A percentile compares a stretch with the other conserved stretches of the same genome.
These are phyloP conservation scores for Zootoca vivipara DNA, from an alignment of 2,113 vertebrate species.

Conservation along the genomic window DNA sequence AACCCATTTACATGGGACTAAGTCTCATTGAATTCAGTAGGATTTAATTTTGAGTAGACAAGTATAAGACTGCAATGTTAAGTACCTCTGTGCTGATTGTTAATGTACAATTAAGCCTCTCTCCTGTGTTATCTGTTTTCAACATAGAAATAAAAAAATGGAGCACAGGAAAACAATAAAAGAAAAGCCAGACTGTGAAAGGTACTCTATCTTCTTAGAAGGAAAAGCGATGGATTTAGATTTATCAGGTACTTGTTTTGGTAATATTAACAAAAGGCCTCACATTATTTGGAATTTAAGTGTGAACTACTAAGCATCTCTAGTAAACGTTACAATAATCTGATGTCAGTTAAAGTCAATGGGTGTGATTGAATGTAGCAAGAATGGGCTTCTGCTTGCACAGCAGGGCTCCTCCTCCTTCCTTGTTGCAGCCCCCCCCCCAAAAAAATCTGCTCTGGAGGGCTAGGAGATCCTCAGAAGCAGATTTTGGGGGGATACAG, in stretches of 20 bases:
- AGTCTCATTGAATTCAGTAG: neutral
- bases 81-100: neutral
- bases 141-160: constrained; percentile 60
- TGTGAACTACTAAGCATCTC: neutral
- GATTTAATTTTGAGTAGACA: neutral
- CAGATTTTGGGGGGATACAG: too few relatives aligned
- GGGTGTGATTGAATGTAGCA: neutral
- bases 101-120: constrained; percentile 10
- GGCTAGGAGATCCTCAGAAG: too few relatives aligned
- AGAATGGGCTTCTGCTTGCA: too few relatives aligned
- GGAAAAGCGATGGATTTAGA: constrained; percentile 44
- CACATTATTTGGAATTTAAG: constrained; percentile 14
- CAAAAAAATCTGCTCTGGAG: too few relatives aligned
- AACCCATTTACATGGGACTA: too few relatives aligned
- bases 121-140: constrained; percentile 32
- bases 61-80: neutral
- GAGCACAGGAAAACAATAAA: constrained; percentile 44
- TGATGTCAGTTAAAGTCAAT: neutral
- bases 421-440: too few relatives aligned
- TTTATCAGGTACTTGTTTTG: constrained; percentile 43
- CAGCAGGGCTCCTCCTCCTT: too few relatives aligned
- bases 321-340: neutral
- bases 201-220: constrained; percentile 26
- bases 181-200: constrained; percentile 18
- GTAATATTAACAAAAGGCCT: constrained; percentile 46